Evolutionary conservation across 2,888 invertebrate genomes (phyloP), one percentile per base, ranked within the genome.

Genomic region (Mallateleia sp.): DNA sequence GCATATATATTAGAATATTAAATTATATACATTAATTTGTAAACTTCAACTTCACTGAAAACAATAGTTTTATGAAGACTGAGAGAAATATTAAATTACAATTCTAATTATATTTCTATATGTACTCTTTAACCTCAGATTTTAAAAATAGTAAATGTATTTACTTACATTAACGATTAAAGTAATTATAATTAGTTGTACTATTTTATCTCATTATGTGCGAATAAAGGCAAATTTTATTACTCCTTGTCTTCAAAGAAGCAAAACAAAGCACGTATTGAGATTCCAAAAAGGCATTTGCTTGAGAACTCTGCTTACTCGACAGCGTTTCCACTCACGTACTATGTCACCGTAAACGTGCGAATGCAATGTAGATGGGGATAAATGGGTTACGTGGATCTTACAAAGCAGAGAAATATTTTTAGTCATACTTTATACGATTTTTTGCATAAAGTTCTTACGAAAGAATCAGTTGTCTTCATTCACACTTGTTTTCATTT

Each of bases 331-430:
- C 50, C 79, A 58, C 79, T 67, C 79, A 79, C 79, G 79, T 79
- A 79, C 79, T 69, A 60, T 69, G 79, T 79, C 79, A 69, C 79
- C 79, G 58, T 79, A 79, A 79, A 79, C 60, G 79, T 56, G 77
- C 66, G 77, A 78, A 78, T 34, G 54, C 67, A 67, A 18, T 34
- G 78, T 47, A 67, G 78, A 78, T 78, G 67, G 78, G 67, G 78
- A 78, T 78, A 78, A 78, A 67, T 78, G 78, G 78, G 78, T 78
- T 78, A 67, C 78, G 67, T 78, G 78, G 58, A 50, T 78, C 78
- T 67, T 56, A 58, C 78, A 58, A 67, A 78, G 67, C 50, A 47
- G 67, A 67, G 56, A 78, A 78, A 78, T 67, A 78, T 78, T 78
- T 58, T 58, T 50, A 58, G 47, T 67, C 67, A 56, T 67, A 78